Conservation (phyloP, 2,797 vertebrate genomes). For the Lycodopsis pacificus region DNA sequence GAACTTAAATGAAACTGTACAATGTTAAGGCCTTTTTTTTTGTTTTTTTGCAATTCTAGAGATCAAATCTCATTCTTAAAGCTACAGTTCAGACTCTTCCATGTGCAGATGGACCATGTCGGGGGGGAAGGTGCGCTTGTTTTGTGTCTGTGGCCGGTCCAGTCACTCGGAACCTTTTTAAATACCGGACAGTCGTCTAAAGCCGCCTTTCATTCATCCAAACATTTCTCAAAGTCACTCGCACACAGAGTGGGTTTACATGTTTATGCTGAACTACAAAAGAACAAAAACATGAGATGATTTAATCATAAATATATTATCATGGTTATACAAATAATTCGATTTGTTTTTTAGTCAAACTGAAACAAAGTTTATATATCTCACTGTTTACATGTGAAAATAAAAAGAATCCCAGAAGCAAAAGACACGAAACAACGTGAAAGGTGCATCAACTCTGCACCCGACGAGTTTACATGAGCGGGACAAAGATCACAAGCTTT, state of each 20-base stretch:
- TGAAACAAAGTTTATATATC: neutral
- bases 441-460: constrained; percentile 29
- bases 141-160: neutral
- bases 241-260: constrained; percentile 33
- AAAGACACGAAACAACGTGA: constrained; percentile 45
- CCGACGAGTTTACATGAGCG: constrained; percentile 15
- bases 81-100: constrained; percentile 13
- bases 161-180: neutral
- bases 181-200: constrained; percentile 38
- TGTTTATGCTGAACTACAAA: constrained; percentile 47
- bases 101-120: neutral
- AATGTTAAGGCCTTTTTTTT: constrained; percentile 69
- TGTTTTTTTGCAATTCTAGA: constrained; percentile 36
- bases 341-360: constrained; percentile 22
- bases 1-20: constrained; percentile 35
- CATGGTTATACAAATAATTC: constrained; percentile 36
- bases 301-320: constrained; percentile 59
- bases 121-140: neutral
- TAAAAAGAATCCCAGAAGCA: constrained; percentile 23
- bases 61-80: constrained; percentile 28
- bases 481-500: constrained; percentile 29
- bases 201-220: constrained; percentile 17
- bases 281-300: constrained; percentile 34
- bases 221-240: constrained; percentile 28
- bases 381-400: constrained; percentile 25